A percentile compares a stretch with the other conserved stretches of the same genome.
phyloP scores from a whole-genome alignment of 2,113 vertebrate species.

The Micronycteris hirsuta region DNA sequence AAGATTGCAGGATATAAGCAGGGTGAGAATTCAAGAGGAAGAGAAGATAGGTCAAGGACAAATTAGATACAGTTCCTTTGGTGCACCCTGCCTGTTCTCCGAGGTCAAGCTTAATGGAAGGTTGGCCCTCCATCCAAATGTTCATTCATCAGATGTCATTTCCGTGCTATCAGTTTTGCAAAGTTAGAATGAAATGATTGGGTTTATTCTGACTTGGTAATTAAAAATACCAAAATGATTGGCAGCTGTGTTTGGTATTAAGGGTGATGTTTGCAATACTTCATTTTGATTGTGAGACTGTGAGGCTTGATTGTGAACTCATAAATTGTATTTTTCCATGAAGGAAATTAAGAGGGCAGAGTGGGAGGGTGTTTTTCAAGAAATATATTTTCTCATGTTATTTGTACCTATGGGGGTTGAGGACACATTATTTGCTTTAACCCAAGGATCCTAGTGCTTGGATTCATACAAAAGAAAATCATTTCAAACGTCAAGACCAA shows the following conservation, averaged over 20 bases:
- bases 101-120: background rate
- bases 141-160: background rate
- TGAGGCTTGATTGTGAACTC: background rate
- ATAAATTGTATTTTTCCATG: background rate
- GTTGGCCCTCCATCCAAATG: background rate
- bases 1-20: background rate
- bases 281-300: background rate
- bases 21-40: background rate
- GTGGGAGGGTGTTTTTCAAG: background rate
- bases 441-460: constrained; percentile 37
- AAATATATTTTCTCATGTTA: background rate
- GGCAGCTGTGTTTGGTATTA: background rate
- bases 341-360: constrained; percentile 1
- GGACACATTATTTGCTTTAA: background rate
- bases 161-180: background rate
- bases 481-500: constrained; percentile 57
- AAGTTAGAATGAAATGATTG: background rate
- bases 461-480: constrained; percentile 50
- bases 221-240: background rate
- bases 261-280: background rate
- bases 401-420: background rate
- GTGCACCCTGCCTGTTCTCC: background rate
- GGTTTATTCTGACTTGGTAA: background rate
- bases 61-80: background rate
- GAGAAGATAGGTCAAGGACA: background rate